phyloP scores from a whole-genome alignment of 2,113 vertebrate species.

The Ciconia boyciana region DNA sequence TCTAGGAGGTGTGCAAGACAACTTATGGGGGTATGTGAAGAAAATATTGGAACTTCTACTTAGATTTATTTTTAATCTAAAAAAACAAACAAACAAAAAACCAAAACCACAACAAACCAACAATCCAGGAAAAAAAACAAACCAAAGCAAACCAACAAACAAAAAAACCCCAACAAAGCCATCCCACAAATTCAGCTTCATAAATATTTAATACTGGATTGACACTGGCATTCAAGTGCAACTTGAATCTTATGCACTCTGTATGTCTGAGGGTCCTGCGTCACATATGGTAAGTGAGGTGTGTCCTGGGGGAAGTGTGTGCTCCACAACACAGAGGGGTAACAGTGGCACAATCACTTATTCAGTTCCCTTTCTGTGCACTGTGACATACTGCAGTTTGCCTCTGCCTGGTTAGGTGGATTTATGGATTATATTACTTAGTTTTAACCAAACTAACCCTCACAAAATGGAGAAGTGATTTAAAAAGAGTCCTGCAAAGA shows the following conservation, averaged over 20 bases:
- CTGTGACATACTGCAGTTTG: neutral
- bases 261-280: accelerated
- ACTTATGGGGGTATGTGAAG: accelerated
- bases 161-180: too few species aligned
- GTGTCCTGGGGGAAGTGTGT: accelerated
- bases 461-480: neutral
- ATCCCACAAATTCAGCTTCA: neutral
- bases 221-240: too few species aligned
- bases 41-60: neutral
- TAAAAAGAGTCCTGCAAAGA: neutral
- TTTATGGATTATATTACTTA: neutral
- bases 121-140: neutral
- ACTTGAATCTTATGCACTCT: neutral
- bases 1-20: neutral
- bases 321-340: accelerated
- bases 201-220: neutral
- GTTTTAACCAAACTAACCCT: neutral
- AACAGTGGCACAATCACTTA: accelerated
- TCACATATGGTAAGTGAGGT: neutral
- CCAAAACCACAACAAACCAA: neutral
- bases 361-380: neutral
- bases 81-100: neutral
- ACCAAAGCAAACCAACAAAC: neutral
- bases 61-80: neutral
- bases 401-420: neutral